Evolutionary conservation across 2,113 vertebrate species (phyloP).

Genomic region (Calonectris borealis): DNA sequence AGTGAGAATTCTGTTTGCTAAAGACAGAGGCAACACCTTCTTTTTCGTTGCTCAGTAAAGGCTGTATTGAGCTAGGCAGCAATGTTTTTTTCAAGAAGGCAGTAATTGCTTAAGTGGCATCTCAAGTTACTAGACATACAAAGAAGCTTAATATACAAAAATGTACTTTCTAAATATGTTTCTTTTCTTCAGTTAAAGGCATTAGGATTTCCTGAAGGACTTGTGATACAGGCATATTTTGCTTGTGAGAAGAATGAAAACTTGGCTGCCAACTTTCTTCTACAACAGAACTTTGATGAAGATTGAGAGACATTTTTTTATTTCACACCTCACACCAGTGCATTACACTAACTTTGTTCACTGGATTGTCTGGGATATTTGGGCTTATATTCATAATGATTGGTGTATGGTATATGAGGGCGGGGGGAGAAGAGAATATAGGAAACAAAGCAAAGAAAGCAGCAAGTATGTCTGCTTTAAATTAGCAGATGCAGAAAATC

Average conservation of each 20-base stretch:
- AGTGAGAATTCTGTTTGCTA: not conserved
- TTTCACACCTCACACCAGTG: conserved; percentile 81
- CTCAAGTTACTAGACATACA: not conserved
- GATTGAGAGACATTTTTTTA: conserved; percentile 76
- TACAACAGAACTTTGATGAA: conserved; percentile 97
- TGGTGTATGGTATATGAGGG: conserved; percentile 69
- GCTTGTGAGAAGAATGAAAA: conserved; percentile 98
- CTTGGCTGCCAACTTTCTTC: conserved; percentile 97
- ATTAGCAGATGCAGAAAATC: conserved; percentile 65
- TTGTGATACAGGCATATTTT: conserved; percentile 97
- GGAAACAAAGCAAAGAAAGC: conserved; percentile 64
- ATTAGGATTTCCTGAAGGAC: conserved; percentile 96
- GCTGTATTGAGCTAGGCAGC: not conserved
- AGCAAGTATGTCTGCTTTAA: conserved; percentile 69
- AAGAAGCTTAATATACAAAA: not conserved
- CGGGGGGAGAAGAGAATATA: conserved; percentile 43
- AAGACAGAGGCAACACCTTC: not conserved
- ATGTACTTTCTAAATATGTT: not conserved
- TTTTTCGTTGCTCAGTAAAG: not conserved
- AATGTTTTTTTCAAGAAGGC: not conserved
- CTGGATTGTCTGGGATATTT: conserved; percentile 80
- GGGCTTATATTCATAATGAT: conserved; percentile 79
- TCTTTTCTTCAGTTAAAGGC: conserved; percentile 89
- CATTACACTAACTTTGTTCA: conserved; percentile 84
- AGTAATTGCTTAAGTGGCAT: not conserved